Percentiles rank a stretch among this genome's conserved stretches.
Evolutionary conservation across 2,888 invertebrate genomes (phyloP).

Genomic region (Mythimna loreyi): DNA sequence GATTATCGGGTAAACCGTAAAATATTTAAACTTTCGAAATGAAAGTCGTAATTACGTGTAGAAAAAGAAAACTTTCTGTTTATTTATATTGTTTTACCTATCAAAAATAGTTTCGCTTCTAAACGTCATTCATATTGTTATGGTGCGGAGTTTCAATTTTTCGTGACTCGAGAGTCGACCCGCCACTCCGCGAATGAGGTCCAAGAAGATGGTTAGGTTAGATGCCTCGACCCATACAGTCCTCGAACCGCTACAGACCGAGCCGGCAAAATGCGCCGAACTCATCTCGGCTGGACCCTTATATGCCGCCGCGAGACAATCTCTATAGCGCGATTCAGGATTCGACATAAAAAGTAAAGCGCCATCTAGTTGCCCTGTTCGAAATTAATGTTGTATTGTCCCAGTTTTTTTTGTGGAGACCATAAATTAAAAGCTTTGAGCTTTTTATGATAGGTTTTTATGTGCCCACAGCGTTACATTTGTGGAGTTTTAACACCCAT

Average conservation of each 20-base stretch:
- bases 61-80: not conserved
- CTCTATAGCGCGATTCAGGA: constrained; percentile 72
- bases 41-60: not conserved
- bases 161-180: constrained; percentile 87
- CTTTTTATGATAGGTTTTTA: constrained; percentile 24
- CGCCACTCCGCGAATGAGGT: constrained; percentile 88
- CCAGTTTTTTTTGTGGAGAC: not conserved
- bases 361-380: constrained; percentile 69
- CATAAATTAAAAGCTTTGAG: constrained; percentile 25
- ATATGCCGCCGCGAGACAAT: constrained; percentile 53
- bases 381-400: constrained; percentile 7
- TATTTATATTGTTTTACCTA: constrained; percentile 41
- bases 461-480: constrained; percentile 10
- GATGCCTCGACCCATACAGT: constrained; percentile 90
- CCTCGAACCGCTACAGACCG: constrained; percentile 94
- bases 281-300: constrained; percentile 54
- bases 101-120: constrained; percentile 29
- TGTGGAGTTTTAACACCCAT: constrained; percentile 24
- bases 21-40: constrained; percentile 19
- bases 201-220: constrained; percentile 90
- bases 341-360: constrained; percentile 41
- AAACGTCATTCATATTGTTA: constrained; percentile 27
- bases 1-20: constrained; percentile 4
- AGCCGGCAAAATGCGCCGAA: constrained; percentile 92
- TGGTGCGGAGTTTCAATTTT: constrained; percentile 86